Base-by-base conservation (phyloP, 2,113 vertebrate species). In the Columba livia region DNA sequence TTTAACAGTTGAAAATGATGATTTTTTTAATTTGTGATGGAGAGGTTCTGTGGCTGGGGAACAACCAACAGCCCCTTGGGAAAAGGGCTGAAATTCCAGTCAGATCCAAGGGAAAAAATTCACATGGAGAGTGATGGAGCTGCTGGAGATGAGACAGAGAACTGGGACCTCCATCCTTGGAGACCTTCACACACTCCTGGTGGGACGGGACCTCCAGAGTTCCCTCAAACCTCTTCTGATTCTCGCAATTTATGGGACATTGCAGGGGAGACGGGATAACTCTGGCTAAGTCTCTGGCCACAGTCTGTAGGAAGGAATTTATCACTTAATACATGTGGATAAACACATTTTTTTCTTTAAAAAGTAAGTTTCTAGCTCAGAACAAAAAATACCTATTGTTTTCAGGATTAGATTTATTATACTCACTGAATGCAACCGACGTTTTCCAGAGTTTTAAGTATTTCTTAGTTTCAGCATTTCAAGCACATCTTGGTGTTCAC, bases 81-180 rank as follows among this genome's bases (percentile, higher is more conserved):
- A 88, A 72, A 70, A 5, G 7, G 11, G 17, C 12, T 15, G 15
- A 31, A 44, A 50, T 84, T 85, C 32, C 66, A 31, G 23, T n/a
- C 6, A 12, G 57, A 67, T 15, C 50, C 16, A 56, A n/a, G 18
- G 38, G 3, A 31, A 88, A 82, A 69, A 62, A 20, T 0, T 64
- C 38, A n/a, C 19, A 19, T 2, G 38, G 64, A 47, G 42, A 48
- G 14, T 0, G 0, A n/a, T 14, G 13, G 36, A 64, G 64, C 19
- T 62, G 66, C 66, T 75, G 67, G 24, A 24, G 1, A 47, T 19
- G 11, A 9, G 7, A 28, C 25, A 50, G 31, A 69, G 50, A 19
- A 60, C 20, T 15, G 5, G 2, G 9, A 47, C 69, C 50, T 44
- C 67, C 36, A 34, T 32, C 54, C 31, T 34, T 51, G 44, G 18